Conservation (phyloP, 2,888 invertebrate genomes). For the Phytoseiulus persimilis region DNA sequence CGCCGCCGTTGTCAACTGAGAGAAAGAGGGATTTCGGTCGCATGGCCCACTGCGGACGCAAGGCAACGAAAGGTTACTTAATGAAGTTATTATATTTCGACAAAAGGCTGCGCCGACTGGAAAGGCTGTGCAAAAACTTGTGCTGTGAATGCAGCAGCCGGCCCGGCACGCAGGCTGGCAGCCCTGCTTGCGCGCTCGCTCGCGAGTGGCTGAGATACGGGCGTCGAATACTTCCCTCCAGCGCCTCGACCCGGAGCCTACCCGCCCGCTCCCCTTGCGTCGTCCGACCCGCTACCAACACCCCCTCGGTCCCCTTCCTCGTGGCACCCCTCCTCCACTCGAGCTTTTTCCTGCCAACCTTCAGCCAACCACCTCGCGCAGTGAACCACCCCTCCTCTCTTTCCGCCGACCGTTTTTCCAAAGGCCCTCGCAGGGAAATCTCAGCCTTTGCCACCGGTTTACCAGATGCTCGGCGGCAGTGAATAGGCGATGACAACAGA, state of each 20-base stretch:
- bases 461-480: not conserved
- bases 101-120: constrained; percentile 5
- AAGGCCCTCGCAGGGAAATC: not conserved
- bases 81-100: constrained; percentile 5
- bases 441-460: not conserved
- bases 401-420: not conserved
- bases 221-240: not conserved
- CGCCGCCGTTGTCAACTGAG: not conserved
- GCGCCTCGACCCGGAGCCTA: not conserved
- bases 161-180: no score
- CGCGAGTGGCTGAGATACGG: not conserved
- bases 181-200: not conserved
- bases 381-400: not conserved
- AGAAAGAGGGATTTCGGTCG: not conserved
- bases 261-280: not conserved
- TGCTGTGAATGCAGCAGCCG: not conserved
- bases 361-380: not conserved
- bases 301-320: no score
- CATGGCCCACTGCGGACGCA: not conserved
- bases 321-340: not conserved
- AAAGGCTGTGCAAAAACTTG: not conserved
- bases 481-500: not conserved
- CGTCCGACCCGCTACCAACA: not conserved
- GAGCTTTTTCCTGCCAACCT: not conserved
- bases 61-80: not conserved